Evolutionary conservation across 1,140 invertebrate species (phyloP).

Genomic region (Drosophila sp.): DNA sequence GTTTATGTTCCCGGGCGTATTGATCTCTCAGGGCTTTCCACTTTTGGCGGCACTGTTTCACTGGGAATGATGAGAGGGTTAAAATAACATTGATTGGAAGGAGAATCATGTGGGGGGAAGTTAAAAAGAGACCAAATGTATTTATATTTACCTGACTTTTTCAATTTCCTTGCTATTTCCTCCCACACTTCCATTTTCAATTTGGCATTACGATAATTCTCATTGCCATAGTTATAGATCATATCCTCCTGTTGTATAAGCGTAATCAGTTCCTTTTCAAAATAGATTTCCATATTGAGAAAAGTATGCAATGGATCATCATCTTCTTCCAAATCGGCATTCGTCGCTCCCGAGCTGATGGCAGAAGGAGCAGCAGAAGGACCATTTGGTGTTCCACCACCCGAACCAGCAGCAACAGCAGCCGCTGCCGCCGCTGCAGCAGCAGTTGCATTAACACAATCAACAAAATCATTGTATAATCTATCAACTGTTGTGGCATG

Average conservation of each 20-base stretch:
- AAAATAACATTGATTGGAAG: background rate
- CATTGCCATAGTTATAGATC: constrained; percentile 76
- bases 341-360: constrained; percentile 24
- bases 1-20: constrained; percentile 80
- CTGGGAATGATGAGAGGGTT: constrained; percentile 21
- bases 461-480: constrained; percentile 70
- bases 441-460: constrained; percentile 58
- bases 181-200: constrained; percentile 75
- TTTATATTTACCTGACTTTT: constrained; percentile 61
- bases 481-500: constrained; percentile 54
- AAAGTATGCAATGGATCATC: constrained; percentile 80
- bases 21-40: constrained; percentile 81
- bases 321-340: constrained; percentile 69
- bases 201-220: constrained; percentile 78
- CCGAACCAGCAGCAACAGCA: background rate
- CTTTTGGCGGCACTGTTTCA: constrained; percentile 76
- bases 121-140: no score
- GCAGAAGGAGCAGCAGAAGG: constrained; percentile 20
- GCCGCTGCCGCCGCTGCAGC: constrained; percentile 20
- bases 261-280: constrained; percentile 75
- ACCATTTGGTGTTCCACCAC: background rate
- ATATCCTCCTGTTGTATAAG: constrained; percentile 75
- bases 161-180: constrained; percentile 76
- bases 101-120: no score
- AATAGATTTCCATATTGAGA: constrained; percentile 78